Base-by-base conservation (phyloP, 2,797 vertebrate species). In the Chloroceryle amazona region DNA sequence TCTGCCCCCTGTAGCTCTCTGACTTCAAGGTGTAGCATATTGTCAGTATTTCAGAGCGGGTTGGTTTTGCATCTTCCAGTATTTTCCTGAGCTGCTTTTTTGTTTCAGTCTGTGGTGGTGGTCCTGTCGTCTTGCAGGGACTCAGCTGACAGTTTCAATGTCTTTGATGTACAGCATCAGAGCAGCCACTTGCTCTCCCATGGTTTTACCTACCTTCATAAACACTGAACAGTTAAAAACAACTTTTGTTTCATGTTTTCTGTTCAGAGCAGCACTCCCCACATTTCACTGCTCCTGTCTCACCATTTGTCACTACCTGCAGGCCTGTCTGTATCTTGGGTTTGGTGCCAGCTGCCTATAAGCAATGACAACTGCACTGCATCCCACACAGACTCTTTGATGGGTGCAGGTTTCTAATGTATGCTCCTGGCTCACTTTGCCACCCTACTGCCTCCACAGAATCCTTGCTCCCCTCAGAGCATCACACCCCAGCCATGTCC, bases 91-190 rank as follows among this genome's bases (percentile, higher is more conserved):
- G 58, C 26, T 75, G 25, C 26, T 68, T 29, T 55, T 44, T n/a
- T 51, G 9, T 81, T 94, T 79, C 62, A 35, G 29, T 46, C 51
- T 10, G 4, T 42, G 29, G 11, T 26, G 31, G 49, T 55, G 67
- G 42, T 72, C 58, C 29, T 58, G n/a, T 91, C 35, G 15, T 52
- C 71, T 58, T 78, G 21, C 42, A 82, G 62, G 86, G 35, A 70
- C 46, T 54, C 73, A 75, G 41, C 51, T 54, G 29, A 71, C n/a
- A 12, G 19, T 65, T 80, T 81, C 0, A 0, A 13, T 46, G 58
- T 75, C 42, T 93, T 93, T 84, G 65, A 94, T 86, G 58, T 72
- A 62, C 61, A 79, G 41, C 81, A 75, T 73, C 74, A 87, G 78
- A 95, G 78, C 81, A 85, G 35, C 55, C 68, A 29, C 79, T 86